These are phyloP conservation scores for Myotis davidii DNA, from an alignment of 2,113 vertebrate genomes.

Conservation along the genomic window DNA sequence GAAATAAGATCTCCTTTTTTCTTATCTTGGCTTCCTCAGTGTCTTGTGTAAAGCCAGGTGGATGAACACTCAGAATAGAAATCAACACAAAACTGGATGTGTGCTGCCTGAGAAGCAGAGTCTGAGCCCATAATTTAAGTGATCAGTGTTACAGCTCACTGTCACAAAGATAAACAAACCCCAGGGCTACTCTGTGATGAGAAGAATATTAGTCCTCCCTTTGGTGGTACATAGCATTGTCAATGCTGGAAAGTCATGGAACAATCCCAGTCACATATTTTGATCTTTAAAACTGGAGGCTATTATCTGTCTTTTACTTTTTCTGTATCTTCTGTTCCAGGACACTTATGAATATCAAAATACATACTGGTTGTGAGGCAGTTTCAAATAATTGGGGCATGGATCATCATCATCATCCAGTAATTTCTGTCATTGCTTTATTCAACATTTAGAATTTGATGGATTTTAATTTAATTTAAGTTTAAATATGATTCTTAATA, in stretches of 20 bases:
- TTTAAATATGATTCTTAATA: neutral
- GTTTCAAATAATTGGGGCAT: neutral
- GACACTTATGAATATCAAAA: too few relatives aligned
- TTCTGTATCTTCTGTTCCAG: neutral
- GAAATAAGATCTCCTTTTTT: neutral
- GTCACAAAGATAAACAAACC: neutral
- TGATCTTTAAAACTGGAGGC: neutral
- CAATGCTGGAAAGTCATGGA: neutral
- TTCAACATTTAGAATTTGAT: neutral
- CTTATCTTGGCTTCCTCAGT: neutral
- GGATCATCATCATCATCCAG: neutral
- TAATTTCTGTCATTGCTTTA: neutral
- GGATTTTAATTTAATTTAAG: neutral
- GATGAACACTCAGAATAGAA: too few relatives aligned
- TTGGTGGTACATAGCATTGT: neutral
- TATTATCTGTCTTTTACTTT: neutral
- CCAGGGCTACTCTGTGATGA: neutral
- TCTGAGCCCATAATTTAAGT: neutral
- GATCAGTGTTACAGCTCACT: neutral
- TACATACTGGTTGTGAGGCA: accelerated
- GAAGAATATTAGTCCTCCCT: neutral
- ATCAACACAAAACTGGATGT: neutral
- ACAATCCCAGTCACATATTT: neutral
- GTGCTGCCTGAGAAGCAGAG: neutral
- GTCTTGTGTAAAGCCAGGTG: neutral